These are phyloP conservation scores for Marasmarcha lunaedactyla DNA, from an alignment of 2,888 invertebrate genomes.

Conservation along the genomic window DNA sequence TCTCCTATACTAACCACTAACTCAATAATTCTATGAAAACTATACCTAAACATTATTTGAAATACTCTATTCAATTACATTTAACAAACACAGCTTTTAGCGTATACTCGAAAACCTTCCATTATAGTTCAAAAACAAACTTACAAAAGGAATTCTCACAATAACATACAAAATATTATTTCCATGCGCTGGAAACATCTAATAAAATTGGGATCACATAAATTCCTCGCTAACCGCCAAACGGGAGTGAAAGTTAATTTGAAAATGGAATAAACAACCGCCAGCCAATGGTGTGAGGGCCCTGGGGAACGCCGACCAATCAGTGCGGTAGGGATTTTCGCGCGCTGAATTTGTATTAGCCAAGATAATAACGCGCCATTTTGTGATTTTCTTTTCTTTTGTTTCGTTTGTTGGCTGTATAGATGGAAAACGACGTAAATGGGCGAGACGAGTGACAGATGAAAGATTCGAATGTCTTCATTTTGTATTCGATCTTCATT, in stretches of 20 bases:
- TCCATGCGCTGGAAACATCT: constrained; percentile 20
- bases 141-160: not conserved
- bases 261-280: constrained; percentile 64
- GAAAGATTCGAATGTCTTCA: constrained; percentile 19
- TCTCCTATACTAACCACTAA: too few relatives aligned
- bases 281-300: constrained; percentile 48
- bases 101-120: too few relatives aligned
- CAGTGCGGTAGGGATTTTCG: constrained; percentile 47
- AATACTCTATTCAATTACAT: too few relatives aligned
- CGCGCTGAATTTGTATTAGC: constrained; percentile 70
- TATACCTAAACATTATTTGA: too few relatives aligned
- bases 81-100: too few relatives aligned
- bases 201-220: constrained; percentile 27
- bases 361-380: constrained; percentile 65
- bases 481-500: constrained; percentile 22
- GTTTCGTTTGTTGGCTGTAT: constrained; percentile 30
- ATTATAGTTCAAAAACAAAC: too few relatives aligned
- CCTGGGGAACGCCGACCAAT: constrained; percentile 52
- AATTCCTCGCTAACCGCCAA: constrained; percentile 43
- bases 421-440: constrained; percentile 39
- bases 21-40: too few relatives aligned
- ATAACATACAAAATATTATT: constrained; percentile 11
- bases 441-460: constrained; percentile 12
- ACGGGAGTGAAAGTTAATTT: constrained; percentile 67
- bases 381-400: constrained; percentile 54